Conservation (phyloP, 2,888 invertebrate species). For the Nebria salina region DNA sequence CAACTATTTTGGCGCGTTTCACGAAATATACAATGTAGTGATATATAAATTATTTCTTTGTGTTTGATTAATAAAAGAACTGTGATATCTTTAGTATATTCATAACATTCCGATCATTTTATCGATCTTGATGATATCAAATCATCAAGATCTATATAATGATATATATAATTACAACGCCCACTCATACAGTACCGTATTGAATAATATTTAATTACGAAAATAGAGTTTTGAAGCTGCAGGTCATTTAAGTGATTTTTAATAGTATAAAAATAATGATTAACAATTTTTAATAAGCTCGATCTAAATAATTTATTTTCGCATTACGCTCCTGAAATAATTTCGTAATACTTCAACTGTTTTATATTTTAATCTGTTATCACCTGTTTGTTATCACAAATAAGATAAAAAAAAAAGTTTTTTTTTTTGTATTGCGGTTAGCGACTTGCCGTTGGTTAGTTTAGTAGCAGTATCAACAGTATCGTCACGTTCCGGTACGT, state of each 20-base stretch:
- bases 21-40: not conserved
- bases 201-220: no score
- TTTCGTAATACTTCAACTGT: not conserved
- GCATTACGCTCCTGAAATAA: not conserved
- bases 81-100: not conserved
- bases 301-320: no score
- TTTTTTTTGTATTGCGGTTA: not conserved
- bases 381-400: not conserved
- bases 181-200: not conserved
- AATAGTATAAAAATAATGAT: no score
- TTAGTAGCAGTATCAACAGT: not conserved
- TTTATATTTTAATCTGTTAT: not conserved
- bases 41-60: not conserved
- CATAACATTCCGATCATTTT: not conserved
- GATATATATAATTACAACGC: not conserved
- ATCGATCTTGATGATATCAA: not conserved
- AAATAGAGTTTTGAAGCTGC: no score
- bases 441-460: not conserved
- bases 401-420: not conserved
- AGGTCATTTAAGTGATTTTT: no score
- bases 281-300: no score
- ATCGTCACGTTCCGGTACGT: not conserved
- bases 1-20: not conserved
- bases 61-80: not conserved
- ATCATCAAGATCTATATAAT: not conserved